phyloP scores from a whole-genome alignment of 2,797 vertebrate species.

The Macropus fuliginosus region DNA sequence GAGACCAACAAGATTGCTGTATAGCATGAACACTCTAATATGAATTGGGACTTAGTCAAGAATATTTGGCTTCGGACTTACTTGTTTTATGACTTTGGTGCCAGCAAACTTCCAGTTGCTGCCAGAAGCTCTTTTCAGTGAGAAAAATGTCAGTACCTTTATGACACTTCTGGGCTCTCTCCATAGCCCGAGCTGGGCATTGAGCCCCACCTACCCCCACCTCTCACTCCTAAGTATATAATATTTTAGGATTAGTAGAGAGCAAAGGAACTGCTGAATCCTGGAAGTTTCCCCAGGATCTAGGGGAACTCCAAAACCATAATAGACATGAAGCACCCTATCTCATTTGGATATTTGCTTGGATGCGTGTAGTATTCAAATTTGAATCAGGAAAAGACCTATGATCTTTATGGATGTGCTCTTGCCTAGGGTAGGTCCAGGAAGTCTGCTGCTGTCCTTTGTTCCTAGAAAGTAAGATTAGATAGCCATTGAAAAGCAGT shows the following conservation, averaged over 20 bases:
- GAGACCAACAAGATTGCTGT: background rate
- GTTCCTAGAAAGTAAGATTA: background rate
- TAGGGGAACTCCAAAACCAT: background rate
- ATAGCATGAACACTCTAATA: background rate
- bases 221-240: background rate
- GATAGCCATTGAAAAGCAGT: background rate
- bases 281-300: background rate
- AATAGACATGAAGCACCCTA: background rate
- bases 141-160: background rate
- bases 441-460: background rate
- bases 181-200: background rate
- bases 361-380: background rate
- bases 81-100: background rate
- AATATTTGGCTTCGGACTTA: background rate
- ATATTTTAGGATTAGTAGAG: background rate
- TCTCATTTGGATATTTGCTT: background rate
- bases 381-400: background rate
- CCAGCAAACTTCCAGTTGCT: background rate
- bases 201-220: background rate
- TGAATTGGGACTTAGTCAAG: background rate
- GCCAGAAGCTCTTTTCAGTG: background rate
- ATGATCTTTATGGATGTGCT: background rate
- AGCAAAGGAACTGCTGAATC: background rate
- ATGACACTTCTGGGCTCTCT: background rate
- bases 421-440: constrained; percentile 4